Conservation (phyloP, 2,888 invertebrate genomes). For the Drosophila neonasuta region DNA sequence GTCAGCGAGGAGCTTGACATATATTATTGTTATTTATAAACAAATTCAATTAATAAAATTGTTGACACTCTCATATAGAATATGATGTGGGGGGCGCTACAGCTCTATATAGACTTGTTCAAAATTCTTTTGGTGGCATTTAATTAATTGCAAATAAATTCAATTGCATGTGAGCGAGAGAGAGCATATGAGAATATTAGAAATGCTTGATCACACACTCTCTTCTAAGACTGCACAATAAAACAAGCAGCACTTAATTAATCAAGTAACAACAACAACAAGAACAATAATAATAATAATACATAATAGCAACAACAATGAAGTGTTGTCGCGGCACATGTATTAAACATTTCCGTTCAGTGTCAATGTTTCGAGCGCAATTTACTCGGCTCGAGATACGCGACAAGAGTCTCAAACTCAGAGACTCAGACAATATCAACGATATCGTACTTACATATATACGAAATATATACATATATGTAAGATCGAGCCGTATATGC, state of each 20-base stretch:
- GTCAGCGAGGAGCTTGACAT: constrained; percentile 49
- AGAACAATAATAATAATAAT: constrained; percentile 48
- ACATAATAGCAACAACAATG: constrained; percentile 48
- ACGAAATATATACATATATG: constrained; percentile 15
- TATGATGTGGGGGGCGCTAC: not conserved
- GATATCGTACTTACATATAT: constrained; percentile 28
- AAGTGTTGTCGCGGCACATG: constrained; percentile 73
- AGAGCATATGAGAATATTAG: not conserved
- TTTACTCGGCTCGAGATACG: constrained; percentile 64
- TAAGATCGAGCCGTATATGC: constrained; percentile 27
- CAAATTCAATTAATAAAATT: constrained; percentile 39
- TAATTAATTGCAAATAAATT: constrained; percentile 61
- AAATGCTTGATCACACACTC: not conserved
- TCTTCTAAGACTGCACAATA: constrained; percentile 55
- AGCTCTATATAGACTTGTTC: constrained; percentile 35
- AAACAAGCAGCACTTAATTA: constrained; percentile 65
- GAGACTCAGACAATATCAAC: constrained; percentile 50
- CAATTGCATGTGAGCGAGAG: constrained; percentile 33
- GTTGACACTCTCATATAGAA: constrained; percentile 35
- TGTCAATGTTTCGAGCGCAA: constrained; percentile 80
- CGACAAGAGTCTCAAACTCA: constrained; percentile 33
- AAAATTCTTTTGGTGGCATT: constrained; percentile 31
- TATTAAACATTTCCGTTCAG: constrained; percentile 82
- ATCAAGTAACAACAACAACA: constrained; percentile 52
- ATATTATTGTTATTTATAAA: constrained; percentile 24